Base-by-base conservation (phyloP, 2,888 invertebrate genomes). In the Drosophila anomalata region DNA sequence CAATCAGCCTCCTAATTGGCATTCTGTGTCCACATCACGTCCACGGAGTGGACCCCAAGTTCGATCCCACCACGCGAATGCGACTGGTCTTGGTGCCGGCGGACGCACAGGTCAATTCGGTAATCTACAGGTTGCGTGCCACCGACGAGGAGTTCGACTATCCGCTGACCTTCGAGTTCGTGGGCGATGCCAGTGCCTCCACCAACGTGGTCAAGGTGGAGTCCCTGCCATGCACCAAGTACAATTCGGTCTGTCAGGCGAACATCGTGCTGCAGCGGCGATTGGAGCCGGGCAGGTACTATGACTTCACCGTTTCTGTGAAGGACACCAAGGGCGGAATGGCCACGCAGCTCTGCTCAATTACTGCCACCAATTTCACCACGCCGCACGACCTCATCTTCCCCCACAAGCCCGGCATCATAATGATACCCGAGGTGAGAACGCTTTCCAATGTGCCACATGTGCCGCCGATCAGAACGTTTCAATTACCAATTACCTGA, bases 231-330 rank as follows among this genome's bases (percentile, higher is more conserved):
- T 97, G 97, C 93, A 95, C 96, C 65, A 94, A 95, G 77, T 96
- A 96, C 92, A 96, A 97, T 93, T 96, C 96, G 55, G 95, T 96
- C 84, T 97, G 97, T 92, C 96, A 97, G 91, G 97, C 97, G 61
- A 97, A 97, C 92, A 95, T 97, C 79, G 94, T 96, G 76, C 93
- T 97, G 74, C 94, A 95, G 76, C 94, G 95, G 82, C 93, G 95
- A 73, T 92, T 97, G 82, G 96, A 96, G 90, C 94, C 95, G 0
- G 96, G 96, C n/a, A 94, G 96, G 69, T 95, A 95, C 87, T 96
- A 97, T 91, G 96, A 97, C 93, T 97, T 96, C 92, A 94, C 95
- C 73, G 93, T 94, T 69, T 93, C 94, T 14, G 95, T 94, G 59
- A 93, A 94, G 81, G 97, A 96, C 92, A 95, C 96, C 71, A 94